These are phyloP conservation scores for Bufo gargarizans DNA, from an alignment of 2,113 vertebrate species.

Conservation along the genomic window DNA sequence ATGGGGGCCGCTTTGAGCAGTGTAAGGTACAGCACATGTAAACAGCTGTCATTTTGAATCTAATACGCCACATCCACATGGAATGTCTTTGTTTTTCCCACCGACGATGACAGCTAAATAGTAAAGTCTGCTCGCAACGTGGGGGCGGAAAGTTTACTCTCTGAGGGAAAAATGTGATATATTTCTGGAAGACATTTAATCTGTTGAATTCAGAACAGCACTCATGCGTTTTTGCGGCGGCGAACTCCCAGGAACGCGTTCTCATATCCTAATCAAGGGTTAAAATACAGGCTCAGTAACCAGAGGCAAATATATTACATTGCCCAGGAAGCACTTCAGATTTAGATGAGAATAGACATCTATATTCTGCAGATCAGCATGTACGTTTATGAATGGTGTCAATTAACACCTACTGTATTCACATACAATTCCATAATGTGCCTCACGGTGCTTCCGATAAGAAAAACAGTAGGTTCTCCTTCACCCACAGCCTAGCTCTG, in stretches of 20 bases:
- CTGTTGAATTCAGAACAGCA: background rate
- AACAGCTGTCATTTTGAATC: slow-evolving; percentile 56
- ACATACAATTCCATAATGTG: background rate
- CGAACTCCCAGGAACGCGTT: background rate
- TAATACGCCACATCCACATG: slow-evolving; percentile 34
- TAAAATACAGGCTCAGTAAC: background rate
- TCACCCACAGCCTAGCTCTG: background rate
- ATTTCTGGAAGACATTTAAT: slow-evolving; percentile 28
- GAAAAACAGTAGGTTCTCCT: background rate
- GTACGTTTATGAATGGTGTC: background rate
- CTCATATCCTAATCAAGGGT: background rate
- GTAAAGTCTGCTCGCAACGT: slow-evolving; percentile 51
- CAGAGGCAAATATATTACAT: background rate
- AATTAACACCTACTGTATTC: background rate
- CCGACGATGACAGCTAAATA: slow-evolving; percentile 53
- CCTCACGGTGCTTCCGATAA: background rate
- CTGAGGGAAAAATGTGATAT: slow-evolving; percentile 13
- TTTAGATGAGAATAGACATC: background rate
- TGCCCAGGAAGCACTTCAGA: background rate
- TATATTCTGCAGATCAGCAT: background rate
- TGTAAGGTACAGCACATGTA: slow-evolving; percentile 35
- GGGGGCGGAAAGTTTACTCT: slow-evolving; percentile 46
- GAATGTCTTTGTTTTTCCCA: slow-evolving; percentile 50
- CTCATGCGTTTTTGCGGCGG: background rate
- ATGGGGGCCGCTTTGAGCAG: slow-evolving; percentile 23